Percentiles rank a stretch among this genome's conserved stretches.
Evolutionary conservation across 1,140 invertebrate species (phyloP).

Genomic region (Leptopilina boulardi): DNA sequence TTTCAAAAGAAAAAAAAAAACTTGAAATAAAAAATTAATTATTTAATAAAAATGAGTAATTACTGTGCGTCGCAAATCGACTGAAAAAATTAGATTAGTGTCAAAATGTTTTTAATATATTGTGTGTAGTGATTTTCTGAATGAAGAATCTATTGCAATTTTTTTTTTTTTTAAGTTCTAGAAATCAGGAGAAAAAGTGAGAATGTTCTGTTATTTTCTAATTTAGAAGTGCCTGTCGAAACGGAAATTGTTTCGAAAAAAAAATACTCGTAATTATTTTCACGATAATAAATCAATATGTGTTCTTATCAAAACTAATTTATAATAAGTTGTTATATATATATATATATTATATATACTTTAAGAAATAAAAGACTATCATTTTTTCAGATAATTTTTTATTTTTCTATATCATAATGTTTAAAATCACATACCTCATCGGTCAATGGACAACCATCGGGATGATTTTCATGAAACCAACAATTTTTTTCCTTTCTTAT

Average conservation of each 20-base stretch:
- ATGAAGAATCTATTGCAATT: no score
- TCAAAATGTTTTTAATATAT: no score
- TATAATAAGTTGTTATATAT: not conserved
- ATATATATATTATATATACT: no score
- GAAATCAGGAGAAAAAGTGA: no score
- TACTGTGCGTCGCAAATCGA: no score
- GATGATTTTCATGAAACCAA: slow-evolving; percentile 93
- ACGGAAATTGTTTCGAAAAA: not conserved
- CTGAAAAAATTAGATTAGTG: no score
- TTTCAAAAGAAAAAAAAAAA: not conserved
- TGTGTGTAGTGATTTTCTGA: no score
- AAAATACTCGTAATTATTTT: slow-evolving; percentile 11
- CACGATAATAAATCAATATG: not conserved
- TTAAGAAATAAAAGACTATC: not conserved
- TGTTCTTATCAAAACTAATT: slow-evolving; percentile 10
- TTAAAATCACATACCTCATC: slow-evolving; percentile 83
- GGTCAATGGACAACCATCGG: slow-evolving; percentile 88
- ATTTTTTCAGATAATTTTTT: not conserved
- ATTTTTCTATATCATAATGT: slow-evolving; percentile 75
- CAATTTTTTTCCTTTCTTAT: slow-evolving; percentile 83
- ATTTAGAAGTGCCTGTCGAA: slow-evolving; percentile 13
- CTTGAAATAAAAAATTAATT: no score
- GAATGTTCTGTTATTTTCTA: not conserved
- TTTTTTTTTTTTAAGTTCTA: no score
- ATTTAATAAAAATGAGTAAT: no score